A percentile compares a stretch with the other conserved stretches of the same genome.
Evolutionary conservation across 2,797 vertebrate genomes (phyloP).

Genomic region (Gymnodraco acuticeps): DNA sequence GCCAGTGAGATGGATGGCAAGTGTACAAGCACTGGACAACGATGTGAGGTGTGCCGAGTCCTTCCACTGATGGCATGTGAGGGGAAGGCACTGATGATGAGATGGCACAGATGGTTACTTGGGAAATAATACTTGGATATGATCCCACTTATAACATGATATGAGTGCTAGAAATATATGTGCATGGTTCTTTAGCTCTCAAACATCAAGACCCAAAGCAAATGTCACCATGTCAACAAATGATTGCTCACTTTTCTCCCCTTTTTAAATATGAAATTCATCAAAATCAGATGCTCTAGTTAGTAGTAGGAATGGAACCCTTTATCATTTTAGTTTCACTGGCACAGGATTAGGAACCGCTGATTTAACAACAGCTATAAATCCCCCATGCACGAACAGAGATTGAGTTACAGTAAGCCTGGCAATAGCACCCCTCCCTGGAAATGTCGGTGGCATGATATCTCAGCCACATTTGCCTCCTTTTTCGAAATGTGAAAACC

Average conservation of each 20-base stretch:
- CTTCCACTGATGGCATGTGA: constrained; percentile 15
- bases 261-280: constrained; percentile 13
- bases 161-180: background rate
- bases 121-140: constrained; percentile 16
- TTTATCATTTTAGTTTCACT: constrained; percentile 28
- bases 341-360: constrained; percentile 16
- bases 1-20: constrained; percentile 44
- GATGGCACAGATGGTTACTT: constrained; percentile 13
- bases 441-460: constrained; percentile 52
- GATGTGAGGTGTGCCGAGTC: constrained; percentile 27
- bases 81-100: constrained; percentile 3
- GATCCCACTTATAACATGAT: background rate
- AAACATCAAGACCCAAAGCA: background rate
- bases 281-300: background rate
- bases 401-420: constrained; percentile 53
- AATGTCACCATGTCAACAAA: constrained; percentile 22
- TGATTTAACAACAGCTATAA: constrained; percentile 61
- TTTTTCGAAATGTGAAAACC: constrained; percentile 73
- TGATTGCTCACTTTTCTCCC: background rate
- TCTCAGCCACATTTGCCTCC: constrained; percentile 62
- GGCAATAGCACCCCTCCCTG: constrained; percentile 48
- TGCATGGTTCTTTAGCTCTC: background rate
- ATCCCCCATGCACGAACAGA: constrained; percentile 42
- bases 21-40: constrained; percentile 19
- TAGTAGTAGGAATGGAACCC: constrained; percentile 24